Conservation (phyloP, 2,797 vertebrate species). For the Zenarchopterus dispar region DNA sequence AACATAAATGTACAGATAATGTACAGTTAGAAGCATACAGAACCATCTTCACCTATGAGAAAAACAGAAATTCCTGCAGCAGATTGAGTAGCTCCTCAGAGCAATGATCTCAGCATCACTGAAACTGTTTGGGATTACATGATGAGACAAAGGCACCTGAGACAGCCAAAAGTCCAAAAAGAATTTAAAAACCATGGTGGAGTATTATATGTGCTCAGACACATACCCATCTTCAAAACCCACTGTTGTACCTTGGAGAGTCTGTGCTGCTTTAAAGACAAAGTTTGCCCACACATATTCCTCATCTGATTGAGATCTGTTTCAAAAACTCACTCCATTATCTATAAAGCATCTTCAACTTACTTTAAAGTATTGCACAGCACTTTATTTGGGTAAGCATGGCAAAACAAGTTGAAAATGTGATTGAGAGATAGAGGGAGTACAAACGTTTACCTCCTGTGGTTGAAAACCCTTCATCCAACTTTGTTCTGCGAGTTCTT, state of each 20-base stretch:
- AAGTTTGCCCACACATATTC: background rate
- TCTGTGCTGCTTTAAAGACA: background rate
- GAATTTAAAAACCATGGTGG: background rate
- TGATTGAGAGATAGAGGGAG: background rate
- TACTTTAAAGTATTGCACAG: no score
- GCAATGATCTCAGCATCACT: slow-evolving; percentile 12
- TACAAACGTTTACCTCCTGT: slow-evolving; percentile 1
- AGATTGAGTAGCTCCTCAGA: slow-evolving; percentile 4
- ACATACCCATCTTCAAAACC: background rate
- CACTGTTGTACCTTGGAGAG: background rate
- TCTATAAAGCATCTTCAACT: background rate
- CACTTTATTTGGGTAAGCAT: background rate
- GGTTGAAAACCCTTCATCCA: background rate
- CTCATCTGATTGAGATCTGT: background rate
- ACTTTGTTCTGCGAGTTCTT: background rate
- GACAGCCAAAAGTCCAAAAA: background rate
- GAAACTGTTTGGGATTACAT: slow-evolving; percentile 1
- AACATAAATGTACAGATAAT: background rate
- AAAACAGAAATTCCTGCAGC: background rate
- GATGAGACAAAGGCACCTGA: background rate
- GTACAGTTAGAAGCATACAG: background rate
- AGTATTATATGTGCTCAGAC: background rate
- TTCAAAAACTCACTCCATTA: background rate
- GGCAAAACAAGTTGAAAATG: background rate
- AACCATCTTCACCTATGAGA: background rate